Base-by-base conservation (phyloP, 1,140 invertebrate genomes). In the Hyposmocoma kahamanoa region DNA sequence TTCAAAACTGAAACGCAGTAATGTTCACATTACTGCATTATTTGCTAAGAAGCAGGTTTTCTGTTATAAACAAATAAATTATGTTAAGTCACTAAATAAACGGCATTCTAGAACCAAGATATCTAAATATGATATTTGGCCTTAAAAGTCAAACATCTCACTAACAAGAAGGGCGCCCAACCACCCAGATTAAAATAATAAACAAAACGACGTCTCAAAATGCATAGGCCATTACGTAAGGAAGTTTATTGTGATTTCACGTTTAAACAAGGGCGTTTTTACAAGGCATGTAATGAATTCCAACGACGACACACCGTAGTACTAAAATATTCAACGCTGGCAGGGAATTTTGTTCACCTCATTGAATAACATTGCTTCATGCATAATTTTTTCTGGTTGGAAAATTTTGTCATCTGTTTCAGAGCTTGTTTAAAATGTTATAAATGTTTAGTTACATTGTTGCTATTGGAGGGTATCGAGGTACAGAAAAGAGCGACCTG, bases 191-290 rank as follows among this genome's bases (percentile, higher is more conserved):
- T 70, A 69, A 72, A 73, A 68, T 56, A 62, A 71, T 67, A 74
- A 72, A 69, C 55, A 65, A 66, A 70, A 61, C 42, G 55, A 48
- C 70, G 72, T 52, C 67, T 72, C 61, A 79, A 77, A 74, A 76
- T 78, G 72, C 72, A 78, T 74, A 73, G 67, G 48, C 70, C 62
- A 74, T 80, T 80, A 78, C 61, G 72, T 47, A 62, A 66, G 54
- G 50, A 67, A 72, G 61, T 77, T 80, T 80, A 83, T 76, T 76
- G 76, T 78, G 74, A 78, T 78, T 80, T 76, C 75, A 59, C 64
- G 74, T 74, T 83, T 80, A 83, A 80, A 80, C 74, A 79, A 83
- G 72, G 67, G 65, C 54, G 46, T 78, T 82, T 79, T 79, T 74
- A 76, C 64, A 58, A 52, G 59, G 47, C 48, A 38, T 45, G 65